phyloP scores from a whole-genome alignment of 1,140 invertebrate species.

The Pachypsylla venusta region DNA sequence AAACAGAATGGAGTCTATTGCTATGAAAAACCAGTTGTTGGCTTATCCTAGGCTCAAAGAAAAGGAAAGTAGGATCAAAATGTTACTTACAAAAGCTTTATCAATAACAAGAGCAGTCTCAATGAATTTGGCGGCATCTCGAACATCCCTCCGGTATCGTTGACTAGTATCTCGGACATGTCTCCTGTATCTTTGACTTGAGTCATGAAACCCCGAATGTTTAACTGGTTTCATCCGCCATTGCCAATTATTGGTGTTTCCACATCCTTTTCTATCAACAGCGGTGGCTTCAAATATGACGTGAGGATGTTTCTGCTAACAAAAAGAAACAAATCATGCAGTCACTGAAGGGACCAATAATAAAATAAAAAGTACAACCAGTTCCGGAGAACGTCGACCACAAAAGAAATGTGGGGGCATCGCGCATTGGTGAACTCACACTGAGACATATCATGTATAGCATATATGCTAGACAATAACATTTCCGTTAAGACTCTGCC shows the following conservation, averaged over 20 bases:
- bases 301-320: slow-evolving; percentile 86
- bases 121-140: slow-evolving; percentile 79
- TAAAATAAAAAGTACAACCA: too few relatives aligned
- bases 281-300: slow-evolving; percentile 86
- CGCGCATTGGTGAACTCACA: too few relatives aligned
- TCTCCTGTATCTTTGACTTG: slow-evolving; percentile 9
- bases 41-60: too few relatives aligned
- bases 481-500: too few relatives aligned
- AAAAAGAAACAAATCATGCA: too few relatives aligned
- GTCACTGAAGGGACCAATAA: too few relatives aligned
- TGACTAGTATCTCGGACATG: slow-evolving; percentile 5
- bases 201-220: slow-evolving; percentile 20
- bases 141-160: slow-evolving; percentile 40
- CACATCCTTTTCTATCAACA: slow-evolving; percentile 73
- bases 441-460: too few relatives aligned
- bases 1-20: too few relatives aligned
- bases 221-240: slow-evolving; percentile 40
- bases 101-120: slow-evolving; percentile 84
- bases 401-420: too few relatives aligned
- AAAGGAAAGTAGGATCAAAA: not conserved
- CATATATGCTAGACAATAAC: too few relatives aligned
- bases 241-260: slow-evolving; percentile 60
- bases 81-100: slow-evolving; percentile 61
- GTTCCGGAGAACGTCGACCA: too few relatives aligned
- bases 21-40: too few relatives aligned